Percentiles rank a stretch among this genome's conserved stretches.
Conservation (phyloP, 2,113 vertebrate species). For the Bostrychus sinensis region DNA sequence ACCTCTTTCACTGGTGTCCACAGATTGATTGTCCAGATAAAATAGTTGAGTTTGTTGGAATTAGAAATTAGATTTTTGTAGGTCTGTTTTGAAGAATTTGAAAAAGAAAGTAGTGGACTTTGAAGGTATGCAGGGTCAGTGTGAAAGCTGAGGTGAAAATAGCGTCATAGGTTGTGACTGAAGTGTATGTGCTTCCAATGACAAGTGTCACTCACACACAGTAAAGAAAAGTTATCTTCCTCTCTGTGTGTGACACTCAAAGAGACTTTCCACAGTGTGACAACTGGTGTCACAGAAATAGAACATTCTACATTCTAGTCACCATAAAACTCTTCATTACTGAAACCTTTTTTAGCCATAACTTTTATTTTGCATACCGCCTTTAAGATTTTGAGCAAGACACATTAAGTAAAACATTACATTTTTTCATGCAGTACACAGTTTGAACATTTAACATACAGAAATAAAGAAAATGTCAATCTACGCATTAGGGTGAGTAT, state of each 20-base stretch:
- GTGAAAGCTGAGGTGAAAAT: conserved; percentile 25
- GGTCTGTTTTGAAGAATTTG: not conserved
- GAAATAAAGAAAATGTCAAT: too few relatives aligned
- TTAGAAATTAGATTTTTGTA: too few relatives aligned
- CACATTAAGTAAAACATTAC: too few relatives aligned
- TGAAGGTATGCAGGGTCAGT: conserved; percentile 24
- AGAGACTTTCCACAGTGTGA: conserved; percentile 37
- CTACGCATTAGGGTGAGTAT: too few relatives aligned
- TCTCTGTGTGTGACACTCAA: conserved; percentile 41
- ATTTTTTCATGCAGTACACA: too few relatives aligned
- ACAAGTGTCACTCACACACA: conserved; percentile 45
- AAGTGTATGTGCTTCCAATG: conserved; percentile 31
- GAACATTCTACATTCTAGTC: not conserved
- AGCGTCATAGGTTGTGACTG: conserved; percentile 39
- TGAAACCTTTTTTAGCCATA: conserved; percentile 3
- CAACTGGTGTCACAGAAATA: conserved; percentile 41
- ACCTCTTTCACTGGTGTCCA: too few relatives aligned
- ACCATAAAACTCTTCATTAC: not conserved
- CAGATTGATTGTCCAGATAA: too few relatives aligned
- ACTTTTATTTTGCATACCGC: conserved; percentile 19
- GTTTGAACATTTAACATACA: too few relatives aligned
- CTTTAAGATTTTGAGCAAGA: too few relatives aligned
- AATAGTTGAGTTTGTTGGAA: too few relatives aligned
- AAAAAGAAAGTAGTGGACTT: conserved; percentile 6
- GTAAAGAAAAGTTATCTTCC: conserved; percentile 25